Evolutionary conservation across 2,888 invertebrate species (phyloP), one percentile per base, ranked within the genome.

Genomic region (Daptonema setosum): DNA sequence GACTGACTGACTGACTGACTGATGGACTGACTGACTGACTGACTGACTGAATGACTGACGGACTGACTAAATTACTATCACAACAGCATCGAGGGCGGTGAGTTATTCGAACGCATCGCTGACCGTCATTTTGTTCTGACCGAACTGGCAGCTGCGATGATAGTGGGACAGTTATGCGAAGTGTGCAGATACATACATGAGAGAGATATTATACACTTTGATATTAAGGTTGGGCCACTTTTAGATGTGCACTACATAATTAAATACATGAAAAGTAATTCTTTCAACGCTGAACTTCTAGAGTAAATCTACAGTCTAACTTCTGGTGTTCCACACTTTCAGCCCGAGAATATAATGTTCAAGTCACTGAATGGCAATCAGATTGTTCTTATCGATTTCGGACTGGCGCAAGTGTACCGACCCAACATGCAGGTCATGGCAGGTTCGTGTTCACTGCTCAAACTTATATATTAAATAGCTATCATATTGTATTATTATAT

Each of bases 261-360:
- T n/a, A n/a, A n/a, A n/a, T n/a, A n/a, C n/a, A n/a, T n/a, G n/a
- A n/a, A n/a, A n/a, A n/a, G n/a, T n/a, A n/a, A n/a, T n/a, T n/a
- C n/a, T n/a, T n/a, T n/a, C n/a, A n/a, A n/a, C n/a, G n/a, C n/a
- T n/a, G n/a, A n/a, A n/a, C n/a, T n/a, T n/a, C n/a, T n/a, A n/a
- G n/a, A n/a, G n/a, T n/a, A n/a, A n/a, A n/a, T n/a, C n/a, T n/a
- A n/a, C n/a, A n/a, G n/a, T n/a, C n/a, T n/a, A n/a, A n/a, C n/a
- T n/a, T n/a, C n/a, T n/a, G n/a, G n/a, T n/a, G n/a, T n/a, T n/a
- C n/a, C n/a, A n/a, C n/a, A n/a, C 3, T 65, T 68, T 52, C 66
- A 73, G 71, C 73, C 74, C 8, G 74, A 74, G 61, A 74, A 74
- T 62, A 70, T 74, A 56, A 68, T 74, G 61, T 71, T 72, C 59